Evolutionary conservation across 2,797 vertebrate species (phyloP).

Genomic region (Lagocephalus sceleratus): DNA sequence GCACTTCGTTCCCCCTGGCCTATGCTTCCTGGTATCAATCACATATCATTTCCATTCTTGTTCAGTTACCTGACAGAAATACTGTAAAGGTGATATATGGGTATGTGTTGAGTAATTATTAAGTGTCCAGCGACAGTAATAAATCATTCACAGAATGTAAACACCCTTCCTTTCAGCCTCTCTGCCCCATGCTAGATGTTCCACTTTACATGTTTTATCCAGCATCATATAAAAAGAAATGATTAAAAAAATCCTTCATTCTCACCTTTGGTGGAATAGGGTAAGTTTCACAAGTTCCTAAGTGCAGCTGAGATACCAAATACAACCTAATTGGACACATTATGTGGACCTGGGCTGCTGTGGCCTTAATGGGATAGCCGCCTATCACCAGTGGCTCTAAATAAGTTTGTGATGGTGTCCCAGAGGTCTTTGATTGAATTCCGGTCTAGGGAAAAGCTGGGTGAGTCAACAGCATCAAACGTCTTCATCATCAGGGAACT

Average conservation of each 20-base stretch:
- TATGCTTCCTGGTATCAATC: constrained; percentile 80
- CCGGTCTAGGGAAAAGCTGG: too few species aligned
- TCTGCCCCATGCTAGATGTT: constrained; percentile 23
- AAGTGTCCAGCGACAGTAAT: constrained; percentile 74
- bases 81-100: constrained; percentile 80
- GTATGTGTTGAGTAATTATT: constrained; percentile 80
- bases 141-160: constrained; percentile 71
- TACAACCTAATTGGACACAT: constrained; percentile 26
- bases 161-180: constrained; percentile 32
- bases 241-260: constrained; percentile 6
- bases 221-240: neutral
- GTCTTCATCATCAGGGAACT: too few species aligned
- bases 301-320: constrained; percentile 39
- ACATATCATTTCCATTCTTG: constrained; percentile 79
- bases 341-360: constrained; percentile 48
- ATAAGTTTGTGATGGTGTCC: constrained; percentile 65
- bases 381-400: constrained; percentile 69
- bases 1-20: constrained; percentile 65
- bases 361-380: constrained; percentile 67
- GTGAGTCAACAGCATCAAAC: too few species aligned
- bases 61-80: constrained; percentile 75
- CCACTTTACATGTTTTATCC: constrained; percentile 26
- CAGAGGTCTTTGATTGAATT: too few species aligned
- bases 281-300: constrained; percentile 21
- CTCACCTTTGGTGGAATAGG: neutral